Conservation (phyloP, 2,888 invertebrate genomes). For the Ceratothoa steindachneri region DNA sequence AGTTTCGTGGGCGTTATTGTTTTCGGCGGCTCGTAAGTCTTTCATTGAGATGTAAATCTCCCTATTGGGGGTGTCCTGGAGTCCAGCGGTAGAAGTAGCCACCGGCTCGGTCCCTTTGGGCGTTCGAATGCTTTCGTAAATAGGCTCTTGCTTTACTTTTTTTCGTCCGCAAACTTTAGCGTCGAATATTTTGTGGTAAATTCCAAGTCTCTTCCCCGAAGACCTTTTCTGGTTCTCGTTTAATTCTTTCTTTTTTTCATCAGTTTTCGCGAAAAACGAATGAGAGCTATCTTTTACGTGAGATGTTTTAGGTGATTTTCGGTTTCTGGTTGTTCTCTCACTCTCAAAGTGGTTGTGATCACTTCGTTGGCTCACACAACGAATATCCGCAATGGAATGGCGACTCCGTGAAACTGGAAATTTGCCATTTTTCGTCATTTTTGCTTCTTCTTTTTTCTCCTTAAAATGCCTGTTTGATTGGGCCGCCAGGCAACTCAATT, state of each 20-base stretch:
- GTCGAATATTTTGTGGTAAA: conserved; percentile 1
- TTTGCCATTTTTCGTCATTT: background rate
- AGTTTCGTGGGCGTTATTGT: background rate
- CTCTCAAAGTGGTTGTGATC: background rate
- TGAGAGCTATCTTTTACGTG: background rate
- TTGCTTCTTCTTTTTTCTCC: background rate
- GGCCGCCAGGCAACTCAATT: background rate
- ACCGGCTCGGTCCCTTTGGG: background rate
- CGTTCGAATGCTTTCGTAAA: conserved; percentile 30
- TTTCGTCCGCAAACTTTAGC: background rate
- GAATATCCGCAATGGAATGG: conserved; percentile 42
- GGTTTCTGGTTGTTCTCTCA: background rate
- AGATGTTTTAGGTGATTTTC: no score
- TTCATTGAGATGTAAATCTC: conserved; percentile 44
- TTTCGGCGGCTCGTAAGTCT: conserved; percentile 20
- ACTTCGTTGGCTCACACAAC: background rate
- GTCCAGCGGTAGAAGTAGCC: background rate
- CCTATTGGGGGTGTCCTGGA: conserved; percentile 21
- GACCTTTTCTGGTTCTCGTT: conserved; percentile 5
- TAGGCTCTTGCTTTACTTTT: conserved; percentile 22
- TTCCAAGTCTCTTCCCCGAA: background rate
- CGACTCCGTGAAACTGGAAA: conserved; percentile 15
- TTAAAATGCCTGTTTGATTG: background rate
- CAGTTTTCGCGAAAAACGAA: no score
- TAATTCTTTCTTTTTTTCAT: no score